Base-by-base conservation (phyloP, 2,888 invertebrate species). In the Netelia fuscicornis region DNA sequence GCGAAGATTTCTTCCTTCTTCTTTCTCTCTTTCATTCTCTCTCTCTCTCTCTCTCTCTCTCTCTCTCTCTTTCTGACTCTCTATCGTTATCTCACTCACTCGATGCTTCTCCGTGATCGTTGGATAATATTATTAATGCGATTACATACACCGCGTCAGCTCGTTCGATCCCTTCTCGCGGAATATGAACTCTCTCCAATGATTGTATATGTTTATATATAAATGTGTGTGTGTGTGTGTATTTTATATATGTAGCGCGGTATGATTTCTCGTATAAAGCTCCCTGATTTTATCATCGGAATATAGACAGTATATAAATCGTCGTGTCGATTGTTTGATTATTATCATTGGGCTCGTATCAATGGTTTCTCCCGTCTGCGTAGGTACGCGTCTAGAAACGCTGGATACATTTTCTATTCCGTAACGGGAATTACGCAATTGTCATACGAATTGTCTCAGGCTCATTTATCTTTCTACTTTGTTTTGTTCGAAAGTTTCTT, bases 1-100 rank as follows among this genome's bases (percentile, higher is more conserved):
- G 86, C 88, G 74, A 85, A 88, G 88, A 89, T 91, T 90, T 91
- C 89, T 89, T 87, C 86, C 87, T 67, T 30, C 44, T 71, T 64
- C n/a, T 42, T 9, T 9, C 11, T 60, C 74, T 30, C n/a, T 48
- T 11, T 48, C 52, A 65, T 48, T 42, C 13, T 11, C n/a, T 60
- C 74, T 30, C n/a, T 48, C n/a, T 48, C 52, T 71, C n/a, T 48
- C n/a, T 48, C 52, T 71, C 44, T 30, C 37, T 62, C 20, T 62
- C 52, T 68, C 60, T 65, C 48, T 20, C 13, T 30, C 65, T 71
- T 17, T 17, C 17, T 17, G 17, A 17, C 17, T 17, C 11, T 54
- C 11, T 25, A 75, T 54, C 68, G 23, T n/a, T 75, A 20, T 54
- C 30, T 42, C 25, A 60, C 64, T 44, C 42, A 56, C 48, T 48